Conservation (phyloP, 2,888 invertebrate species). For the Pteria penguin region DNA sequence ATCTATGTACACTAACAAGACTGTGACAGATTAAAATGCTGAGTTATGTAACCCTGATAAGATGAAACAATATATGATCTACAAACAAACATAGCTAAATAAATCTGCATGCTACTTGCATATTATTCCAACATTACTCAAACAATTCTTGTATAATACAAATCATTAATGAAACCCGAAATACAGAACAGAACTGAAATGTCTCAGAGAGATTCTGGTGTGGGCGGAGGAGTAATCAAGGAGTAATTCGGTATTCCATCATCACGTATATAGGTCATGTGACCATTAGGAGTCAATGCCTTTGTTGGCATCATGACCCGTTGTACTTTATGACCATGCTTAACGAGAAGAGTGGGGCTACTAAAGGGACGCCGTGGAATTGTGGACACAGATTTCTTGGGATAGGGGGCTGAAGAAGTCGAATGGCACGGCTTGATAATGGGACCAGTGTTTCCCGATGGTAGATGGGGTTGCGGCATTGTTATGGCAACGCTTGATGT, state of each 20-base stretch:
- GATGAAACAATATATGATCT: no score
- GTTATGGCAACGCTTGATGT: constrained; percentile 7
- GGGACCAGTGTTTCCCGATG: constrained; percentile 29
- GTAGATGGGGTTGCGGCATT: constrained; percentile 25
- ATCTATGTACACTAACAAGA: no score
- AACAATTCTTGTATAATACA: not conserved
- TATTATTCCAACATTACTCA: not conserved
- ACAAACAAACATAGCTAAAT: no score
- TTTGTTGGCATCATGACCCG: constrained; percentile 71
- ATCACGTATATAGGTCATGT: constrained; percentile 44
- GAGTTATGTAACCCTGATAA: no score
- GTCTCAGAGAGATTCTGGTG: constrained; percentile 19
- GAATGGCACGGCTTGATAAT: constrained; percentile 31
- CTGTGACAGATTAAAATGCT: no score
- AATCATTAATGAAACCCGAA: constrained; percentile 7
- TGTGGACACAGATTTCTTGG: constrained; percentile 45
- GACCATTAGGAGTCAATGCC: constrained; percentile 45
- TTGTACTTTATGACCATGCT: constrained; percentile 75
- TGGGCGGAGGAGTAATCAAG: constrained; percentile 29
- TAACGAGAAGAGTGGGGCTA: constrained; percentile 71
- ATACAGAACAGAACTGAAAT: not conserved
- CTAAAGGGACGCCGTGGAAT: constrained; percentile 67
- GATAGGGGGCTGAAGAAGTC: constrained; percentile 52
- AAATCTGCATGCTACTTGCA: not conserved
- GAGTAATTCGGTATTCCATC: constrained; percentile 24